These are phyloP conservation scores for Phaetusa simplex DNA, from an alignment of 2,113 vertebrate species.

Conservation along the genomic window DNA sequence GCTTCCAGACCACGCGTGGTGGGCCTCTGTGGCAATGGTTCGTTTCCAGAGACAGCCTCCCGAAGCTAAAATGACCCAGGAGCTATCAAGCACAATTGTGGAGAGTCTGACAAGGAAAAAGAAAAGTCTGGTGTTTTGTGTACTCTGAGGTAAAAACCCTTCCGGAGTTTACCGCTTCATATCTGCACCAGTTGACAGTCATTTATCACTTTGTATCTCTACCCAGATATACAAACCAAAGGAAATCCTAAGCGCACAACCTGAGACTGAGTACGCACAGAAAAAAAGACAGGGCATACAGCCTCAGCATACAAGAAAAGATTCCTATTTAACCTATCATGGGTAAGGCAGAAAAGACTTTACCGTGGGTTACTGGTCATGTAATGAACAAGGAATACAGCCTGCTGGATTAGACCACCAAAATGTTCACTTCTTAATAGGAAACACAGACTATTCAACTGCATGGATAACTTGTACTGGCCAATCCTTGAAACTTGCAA, in stretches of 20 bases:
- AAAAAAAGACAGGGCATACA: neutral
- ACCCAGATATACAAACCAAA: neutral
- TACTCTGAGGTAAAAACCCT: neutral
- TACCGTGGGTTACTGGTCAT: neutral
- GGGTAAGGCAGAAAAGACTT: neutral
- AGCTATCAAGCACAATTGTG: neutral
- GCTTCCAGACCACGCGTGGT: neutral
- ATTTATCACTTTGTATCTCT: neutral
- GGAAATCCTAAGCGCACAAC: neutral
- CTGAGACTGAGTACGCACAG: neutral
- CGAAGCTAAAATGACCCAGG: neutral
- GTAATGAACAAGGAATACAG: neutral
- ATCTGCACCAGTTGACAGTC: neutral
- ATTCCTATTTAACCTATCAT: neutral
- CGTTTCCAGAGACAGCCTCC: neutral
- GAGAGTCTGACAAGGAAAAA: neutral
- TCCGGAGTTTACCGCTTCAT: neutral
- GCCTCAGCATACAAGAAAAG: neutral
- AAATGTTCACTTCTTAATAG: neutral
- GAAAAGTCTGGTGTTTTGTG: neutral
- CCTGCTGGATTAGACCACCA: neutral
- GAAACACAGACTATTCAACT: neutral
- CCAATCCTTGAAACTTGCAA: neutral
- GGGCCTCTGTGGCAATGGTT: fast-evolving
- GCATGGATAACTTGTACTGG: neutral